These are phyloP conservation scores for Erinaceus europaeus DNA, from an alignment of 2,113 vertebrate species.

Conservation along the genomic window DNA sequence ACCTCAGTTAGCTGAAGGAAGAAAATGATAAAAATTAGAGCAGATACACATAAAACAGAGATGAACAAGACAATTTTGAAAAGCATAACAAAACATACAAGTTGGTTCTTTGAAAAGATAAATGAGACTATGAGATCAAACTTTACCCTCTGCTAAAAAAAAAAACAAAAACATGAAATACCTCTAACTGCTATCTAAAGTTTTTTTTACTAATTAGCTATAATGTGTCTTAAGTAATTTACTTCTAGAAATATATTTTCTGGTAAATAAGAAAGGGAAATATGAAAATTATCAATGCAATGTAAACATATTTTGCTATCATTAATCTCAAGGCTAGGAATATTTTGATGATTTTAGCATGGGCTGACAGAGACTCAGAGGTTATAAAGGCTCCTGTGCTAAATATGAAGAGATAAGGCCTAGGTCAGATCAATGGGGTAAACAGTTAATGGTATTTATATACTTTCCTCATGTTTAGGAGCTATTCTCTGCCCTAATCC, in stretches of 20 bases:
- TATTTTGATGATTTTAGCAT: no score
- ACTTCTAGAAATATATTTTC: background rate
- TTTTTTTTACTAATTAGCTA: background rate
- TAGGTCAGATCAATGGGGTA: no score
- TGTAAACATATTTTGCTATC: no score
- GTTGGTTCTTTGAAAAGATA: background rate
- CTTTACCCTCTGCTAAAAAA: background rate
- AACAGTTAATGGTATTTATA: no score
- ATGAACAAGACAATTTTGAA: background rate
- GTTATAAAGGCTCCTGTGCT: no score
- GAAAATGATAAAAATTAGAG: background rate
- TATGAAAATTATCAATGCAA: background rate
- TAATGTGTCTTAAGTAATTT: constrained; percentile 31
- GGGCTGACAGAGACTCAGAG: no score
- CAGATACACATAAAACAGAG: background rate
- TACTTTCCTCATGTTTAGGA: no score
- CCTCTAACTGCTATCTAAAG: background rate
- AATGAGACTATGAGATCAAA: background rate
- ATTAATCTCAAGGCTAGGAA: no score
- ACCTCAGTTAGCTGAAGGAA: background rate
- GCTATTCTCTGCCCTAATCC: no score
- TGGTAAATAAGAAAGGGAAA: background rate
- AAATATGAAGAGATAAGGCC: no score
- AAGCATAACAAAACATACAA: background rate
- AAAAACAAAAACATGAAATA: background rate